Evolutionary conservation across 2,113 vertebrate species (phyloP), one percentile per base, ranked within the genome.

Genomic region (Coreoperca whiteheadi): DNA sequence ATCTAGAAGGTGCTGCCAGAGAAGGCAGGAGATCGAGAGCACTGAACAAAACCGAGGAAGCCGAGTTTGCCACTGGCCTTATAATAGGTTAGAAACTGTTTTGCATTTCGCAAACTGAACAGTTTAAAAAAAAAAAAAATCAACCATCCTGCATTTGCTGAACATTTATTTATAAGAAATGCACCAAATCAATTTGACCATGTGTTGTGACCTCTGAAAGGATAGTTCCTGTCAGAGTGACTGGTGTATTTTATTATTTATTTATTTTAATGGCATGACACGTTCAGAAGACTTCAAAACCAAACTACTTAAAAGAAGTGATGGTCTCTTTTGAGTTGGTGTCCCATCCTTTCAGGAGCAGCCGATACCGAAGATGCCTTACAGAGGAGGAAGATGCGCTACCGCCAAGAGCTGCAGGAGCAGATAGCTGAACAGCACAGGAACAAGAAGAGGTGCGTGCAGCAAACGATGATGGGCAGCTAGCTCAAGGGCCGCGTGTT

Each of bases 381-480:
- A 61, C 95, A 94, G 80, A 96, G 88, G 87, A 97, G 85, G 84
- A 98, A 98, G 87, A 96, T 97, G 83, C 94, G 91, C 67, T 99
- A 99, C 78, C 96, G 97, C 69, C 94, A 84, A 83, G 97, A 99
- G 11, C 92, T 99, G 1, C 92, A 97, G 84, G 96, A 97, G 74
- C 98, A 99, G 94, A 99, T 99, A 34, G 96, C 97, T 54, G 96
- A 99, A 67, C 96, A 98, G 54, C 95, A 96, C 87, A 94, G 86
- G 43, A 98, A 97, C 83, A 98, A 90, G 90, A 97, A 92, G 94
- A 96, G 96, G 98, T 98, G 39, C 1, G n/a, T n/a, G n/a, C n/a
- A n/a, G n/a, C 16, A 28, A 8, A 51, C 50, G 2, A 57, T 23
- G n/a, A 53, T 3, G 4, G 2, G 11, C 14, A 39, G 66, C 32